A percentile compares a stretch with the other conserved stretches of the same genome.
Conservation (phyloP, 1,140 invertebrate genomes). For the Platyura marginata region DNA sequence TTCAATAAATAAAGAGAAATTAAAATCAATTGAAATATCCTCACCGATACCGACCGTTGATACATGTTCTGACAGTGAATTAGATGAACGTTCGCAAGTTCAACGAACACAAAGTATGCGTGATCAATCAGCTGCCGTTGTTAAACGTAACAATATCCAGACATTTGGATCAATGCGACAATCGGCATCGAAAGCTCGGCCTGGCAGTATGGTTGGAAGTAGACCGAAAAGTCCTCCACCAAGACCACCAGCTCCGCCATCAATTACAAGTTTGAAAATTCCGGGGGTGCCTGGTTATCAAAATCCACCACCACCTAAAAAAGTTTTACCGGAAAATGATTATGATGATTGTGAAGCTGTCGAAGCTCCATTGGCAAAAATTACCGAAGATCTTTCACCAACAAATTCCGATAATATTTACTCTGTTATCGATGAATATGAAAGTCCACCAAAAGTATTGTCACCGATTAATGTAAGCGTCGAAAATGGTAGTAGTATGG, state of each 20-base stretch:
- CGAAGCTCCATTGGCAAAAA: slow-evolving; percentile 37
- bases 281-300: no score
- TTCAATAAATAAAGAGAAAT: slow-evolving; percentile 41
- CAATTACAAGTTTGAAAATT: slow-evolving; percentile 21
- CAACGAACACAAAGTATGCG: slow-evolving; percentile 62
- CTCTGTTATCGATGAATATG: slow-evolving; percentile 63
- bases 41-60: slow-evolving; percentile 43
- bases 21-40: slow-evolving; percentile 63
- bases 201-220: slow-evolving; percentile 40
- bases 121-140: slow-evolving; percentile 25
- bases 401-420: slow-evolving; percentile 56
- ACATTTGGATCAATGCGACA: slow-evolving; percentile 64
- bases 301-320: slow-evolving; percentile 21
- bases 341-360: slow-evolving; percentile 63
- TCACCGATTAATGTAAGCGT: slow-evolving; percentile 24
- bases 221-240: slow-evolving; percentile 45
- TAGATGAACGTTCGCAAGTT: slow-evolving; percentile 29
- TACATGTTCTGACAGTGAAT: slow-evolving; percentile 19
- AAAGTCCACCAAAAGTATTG: slow-evolving; percentile 17
- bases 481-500: slow-evolving; percentile 38
- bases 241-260: slow-evolving; percentile 28
- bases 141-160: slow-evolving; percentile 37
- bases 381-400: slow-evolving; percentile 37
- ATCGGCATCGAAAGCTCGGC: slow-evolving; percentile 35
- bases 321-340: slow-evolving; percentile 25